A percentile compares a stretch with the other conserved stretches of the same genome.
phyloP scores from a whole-genome alignment of 2,113 vertebrate genomes.

The Thalassoma bifasciatum region DNA sequence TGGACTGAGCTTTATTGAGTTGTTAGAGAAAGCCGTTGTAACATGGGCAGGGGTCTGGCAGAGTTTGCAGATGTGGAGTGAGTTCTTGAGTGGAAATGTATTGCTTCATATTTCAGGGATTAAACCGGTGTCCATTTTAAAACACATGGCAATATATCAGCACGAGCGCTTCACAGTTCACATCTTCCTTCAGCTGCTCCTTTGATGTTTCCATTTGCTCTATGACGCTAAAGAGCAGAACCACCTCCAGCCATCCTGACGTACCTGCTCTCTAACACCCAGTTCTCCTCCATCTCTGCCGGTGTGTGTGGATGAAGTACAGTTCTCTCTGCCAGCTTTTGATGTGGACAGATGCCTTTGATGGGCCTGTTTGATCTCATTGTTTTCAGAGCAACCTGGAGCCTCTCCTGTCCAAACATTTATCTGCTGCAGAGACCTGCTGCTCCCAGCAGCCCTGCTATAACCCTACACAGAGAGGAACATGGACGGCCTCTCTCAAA shows the following conservation, averaged over 20 bases:
- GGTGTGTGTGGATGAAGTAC: conserved; percentile 15
- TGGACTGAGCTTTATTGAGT: conserved; percentile 32
- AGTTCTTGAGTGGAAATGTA: conserved; percentile 5
- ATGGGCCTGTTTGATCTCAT: conserved; percentile 43
- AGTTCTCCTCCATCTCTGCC: conserved; percentile 21
- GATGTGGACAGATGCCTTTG: conserved; percentile 37
- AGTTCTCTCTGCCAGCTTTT: conserved; percentile 27
- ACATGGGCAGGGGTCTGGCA: conserved; percentile 5
- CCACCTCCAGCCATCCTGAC: conserved; percentile 6
- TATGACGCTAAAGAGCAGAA: conserved; percentile 28
- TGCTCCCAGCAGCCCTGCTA: conserved; percentile 32
- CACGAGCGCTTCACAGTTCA: conserved; percentile 1
- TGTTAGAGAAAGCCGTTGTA: conserved; percentile 21
- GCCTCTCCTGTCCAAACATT: conserved; percentile 63
- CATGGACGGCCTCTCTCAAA: conserved; percentile 5
- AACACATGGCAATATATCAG: not conserved
- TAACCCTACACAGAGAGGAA: conserved; percentile 2
- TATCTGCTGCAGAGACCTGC: conserved; percentile 24
- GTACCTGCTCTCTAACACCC: conserved; percentile 6
- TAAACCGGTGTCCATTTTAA: conserved; percentile 23
- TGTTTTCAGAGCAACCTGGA: conserved; percentile 57
- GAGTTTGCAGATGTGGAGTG: not conserved
- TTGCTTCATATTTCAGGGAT: not conserved
- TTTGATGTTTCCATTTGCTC: conserved; percentile 30
- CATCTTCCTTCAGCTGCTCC: not conserved